phyloP scores from a whole-genome alignment of 2,113 vertebrate species.

The Myiagra hebetior region DNA sequence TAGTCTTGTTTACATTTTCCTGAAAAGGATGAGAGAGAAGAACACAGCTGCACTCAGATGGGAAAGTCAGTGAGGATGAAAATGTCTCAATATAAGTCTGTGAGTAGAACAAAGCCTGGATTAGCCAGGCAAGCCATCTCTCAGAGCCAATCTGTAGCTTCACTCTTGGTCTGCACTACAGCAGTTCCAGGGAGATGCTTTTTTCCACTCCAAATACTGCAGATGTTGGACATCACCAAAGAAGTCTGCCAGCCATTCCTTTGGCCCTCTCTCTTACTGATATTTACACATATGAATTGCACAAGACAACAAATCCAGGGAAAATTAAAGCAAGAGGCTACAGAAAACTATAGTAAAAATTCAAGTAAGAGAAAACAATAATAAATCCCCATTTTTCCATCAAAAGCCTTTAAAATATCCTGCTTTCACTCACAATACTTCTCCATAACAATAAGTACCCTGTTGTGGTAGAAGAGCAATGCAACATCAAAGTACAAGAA shows the following conservation, averaged over 20 bases:
- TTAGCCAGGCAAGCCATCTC: not conserved
- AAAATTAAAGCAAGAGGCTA: not conserved
- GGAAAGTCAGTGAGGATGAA: not conserved
- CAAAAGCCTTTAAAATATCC: not conserved
- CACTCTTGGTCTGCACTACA: not conserved
- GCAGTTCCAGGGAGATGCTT: not conserved
- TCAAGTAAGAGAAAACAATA: not conserved
- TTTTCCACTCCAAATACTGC: not conserved
- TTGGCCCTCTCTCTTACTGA: not conserved
- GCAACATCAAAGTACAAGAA: not conserved
- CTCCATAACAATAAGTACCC: not conserved
- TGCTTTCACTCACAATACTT: not conserved
- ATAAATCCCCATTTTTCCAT: not conserved
- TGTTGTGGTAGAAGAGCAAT: not conserved
- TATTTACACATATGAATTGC: not conserved
- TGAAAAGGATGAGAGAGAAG: not conserved
- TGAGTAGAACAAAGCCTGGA: not conserved
- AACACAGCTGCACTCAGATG: not conserved
- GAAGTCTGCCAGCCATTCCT: not conserved
- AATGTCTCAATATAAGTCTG: not conserved
- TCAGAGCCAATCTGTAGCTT: not conserved
- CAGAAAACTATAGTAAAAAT: not conserved
- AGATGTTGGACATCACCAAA: not conserved
- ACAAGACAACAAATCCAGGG: not conserved
- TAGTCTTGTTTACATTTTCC: not conserved